Evolutionary conservation across 1,140 invertebrate species (phyloP).

Genomic region (Acarapis woodi): DNA sequence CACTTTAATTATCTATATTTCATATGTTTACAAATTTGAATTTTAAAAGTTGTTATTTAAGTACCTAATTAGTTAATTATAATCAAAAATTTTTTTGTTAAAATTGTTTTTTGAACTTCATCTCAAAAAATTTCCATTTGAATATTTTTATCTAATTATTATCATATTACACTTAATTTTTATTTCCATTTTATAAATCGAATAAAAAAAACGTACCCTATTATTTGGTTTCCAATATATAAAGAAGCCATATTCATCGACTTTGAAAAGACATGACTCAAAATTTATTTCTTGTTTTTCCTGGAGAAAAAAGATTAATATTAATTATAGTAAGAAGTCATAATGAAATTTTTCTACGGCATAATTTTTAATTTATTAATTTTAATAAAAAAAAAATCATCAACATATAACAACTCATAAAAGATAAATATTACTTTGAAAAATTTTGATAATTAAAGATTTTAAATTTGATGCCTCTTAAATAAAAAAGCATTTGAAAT

Average conservation of each 20-base stretch:
- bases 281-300: conserved; percentile 66
- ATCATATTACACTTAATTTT: conserved; percentile 1
- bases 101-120: too few relatives aligned
- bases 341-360: neutral
- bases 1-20: too few relatives aligned
- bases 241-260: conserved; percentile 96
- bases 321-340: neutral
- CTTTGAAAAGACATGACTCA: conserved; percentile 69
- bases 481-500: neutral
- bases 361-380: neutral
- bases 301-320: conserved; percentile 15
- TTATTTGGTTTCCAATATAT: conserved; percentile 96
- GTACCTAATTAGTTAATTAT: too few relatives aligned
- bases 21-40: too few relatives aligned
- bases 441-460: neutral
- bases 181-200: neutral
- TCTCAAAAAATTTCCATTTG: too few relatives aligned
- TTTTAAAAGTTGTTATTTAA: too few relatives aligned
- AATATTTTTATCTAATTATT: too few relatives aligned
- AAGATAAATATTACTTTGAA: conserved; percentile 2
- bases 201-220: conserved; percentile 30
- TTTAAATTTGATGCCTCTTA: neutral
- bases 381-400: conserved; percentile 1
- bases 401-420: neutral
- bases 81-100: too few relatives aligned